Percentiles rank a stretch among this genome's conserved stretches.
These are phyloP conservation scores for Lacerta bilineata DNA, from an alignment of 2,797 vertebrate genomes.

Conservation along the genomic window DNA sequence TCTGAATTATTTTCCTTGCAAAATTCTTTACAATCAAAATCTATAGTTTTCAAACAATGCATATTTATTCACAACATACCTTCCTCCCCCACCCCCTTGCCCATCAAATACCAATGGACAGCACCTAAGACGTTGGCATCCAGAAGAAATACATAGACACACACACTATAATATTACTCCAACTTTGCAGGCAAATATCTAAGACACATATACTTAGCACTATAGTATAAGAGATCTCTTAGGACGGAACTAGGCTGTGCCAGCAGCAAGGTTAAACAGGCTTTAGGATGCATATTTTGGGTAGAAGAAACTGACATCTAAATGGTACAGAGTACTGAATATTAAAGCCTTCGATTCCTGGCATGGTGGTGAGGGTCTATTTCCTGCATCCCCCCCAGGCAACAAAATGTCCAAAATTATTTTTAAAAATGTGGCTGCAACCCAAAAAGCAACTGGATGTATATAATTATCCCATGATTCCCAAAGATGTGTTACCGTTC, in stretches of 20 bases:
- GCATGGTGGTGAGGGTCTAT: background rate
- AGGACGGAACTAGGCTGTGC: background rate
- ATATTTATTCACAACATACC: background rate
- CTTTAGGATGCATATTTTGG: background rate
- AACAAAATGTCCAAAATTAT: background rate
- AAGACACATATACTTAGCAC: background rate
- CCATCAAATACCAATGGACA: background rate
- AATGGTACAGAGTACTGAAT: background rate
- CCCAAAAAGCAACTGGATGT: background rate
- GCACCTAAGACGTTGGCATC: background rate
- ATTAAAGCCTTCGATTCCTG: background rate
- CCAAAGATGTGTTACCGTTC: background rate
- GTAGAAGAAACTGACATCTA: background rate
- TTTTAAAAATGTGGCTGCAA: background rate
- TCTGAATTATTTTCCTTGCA: background rate
- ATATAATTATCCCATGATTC: background rate
- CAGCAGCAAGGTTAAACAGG: background rate
- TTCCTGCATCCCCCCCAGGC: background rate
- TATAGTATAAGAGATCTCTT: background rate
- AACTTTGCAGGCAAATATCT: background rate
- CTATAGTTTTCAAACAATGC: background rate
- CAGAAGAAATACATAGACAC: background rate
- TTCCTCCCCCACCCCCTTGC: background rate
- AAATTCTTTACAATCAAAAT: constrained; percentile 8
- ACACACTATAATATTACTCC: background rate